A percentile compares a stretch with the other conserved stretches of the same genome.
Conservation (phyloP, 1,140 invertebrate species). For the Subanguina moxae region DNA sequence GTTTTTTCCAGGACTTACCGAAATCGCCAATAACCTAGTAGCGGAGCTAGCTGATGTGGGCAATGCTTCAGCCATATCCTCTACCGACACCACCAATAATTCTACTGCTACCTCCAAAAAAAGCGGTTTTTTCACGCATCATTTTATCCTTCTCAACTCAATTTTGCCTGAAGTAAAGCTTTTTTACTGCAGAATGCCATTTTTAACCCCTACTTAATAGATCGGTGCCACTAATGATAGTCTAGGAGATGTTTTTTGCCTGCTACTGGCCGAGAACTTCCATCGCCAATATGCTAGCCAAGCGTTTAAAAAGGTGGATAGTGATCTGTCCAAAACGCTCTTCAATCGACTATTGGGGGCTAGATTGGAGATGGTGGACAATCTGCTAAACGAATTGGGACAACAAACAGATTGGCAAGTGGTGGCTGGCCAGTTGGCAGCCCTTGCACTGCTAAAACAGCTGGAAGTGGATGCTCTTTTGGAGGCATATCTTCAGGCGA, state of each 20-base stretch:
- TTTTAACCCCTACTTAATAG: constrained; percentile 20
- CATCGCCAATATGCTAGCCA: constrained; percentile 21
- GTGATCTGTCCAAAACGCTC: background rate
- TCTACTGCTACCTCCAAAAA: background rate
- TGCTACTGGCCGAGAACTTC: constrained; percentile 36
- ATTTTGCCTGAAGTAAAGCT: constrained; percentile 26
- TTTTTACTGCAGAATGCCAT: background rate
- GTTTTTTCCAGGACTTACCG: constrained; percentile 17
- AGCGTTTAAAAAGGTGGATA: background rate
- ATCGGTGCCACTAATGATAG: constrained; percentile 15
- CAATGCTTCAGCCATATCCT: background rate
- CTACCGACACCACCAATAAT: background rate
- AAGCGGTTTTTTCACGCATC: constrained; percentile 3
- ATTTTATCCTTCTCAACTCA: constrained; percentile 25
- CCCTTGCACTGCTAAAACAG: constrained; percentile 36
- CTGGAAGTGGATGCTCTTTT: constrained; percentile 30
- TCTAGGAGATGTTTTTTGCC: constrained; percentile 35
- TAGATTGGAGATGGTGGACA: constrained; percentile 22
- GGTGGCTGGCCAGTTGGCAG: constrained; percentile 23
- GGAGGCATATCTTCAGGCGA: constrained; percentile 30
- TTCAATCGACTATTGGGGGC: constrained; percentile 11
- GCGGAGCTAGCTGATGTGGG: constrained; percentile 14
- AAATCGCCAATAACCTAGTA: constrained; percentile 33
- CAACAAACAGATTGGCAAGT: constrained; percentile 31
- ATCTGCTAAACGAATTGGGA: constrained; percentile 23